These are phyloP conservation scores for Drosophila melanosoma DNA, from an alignment of 2,888 invertebrate species.

Conservation along the genomic window DNA sequence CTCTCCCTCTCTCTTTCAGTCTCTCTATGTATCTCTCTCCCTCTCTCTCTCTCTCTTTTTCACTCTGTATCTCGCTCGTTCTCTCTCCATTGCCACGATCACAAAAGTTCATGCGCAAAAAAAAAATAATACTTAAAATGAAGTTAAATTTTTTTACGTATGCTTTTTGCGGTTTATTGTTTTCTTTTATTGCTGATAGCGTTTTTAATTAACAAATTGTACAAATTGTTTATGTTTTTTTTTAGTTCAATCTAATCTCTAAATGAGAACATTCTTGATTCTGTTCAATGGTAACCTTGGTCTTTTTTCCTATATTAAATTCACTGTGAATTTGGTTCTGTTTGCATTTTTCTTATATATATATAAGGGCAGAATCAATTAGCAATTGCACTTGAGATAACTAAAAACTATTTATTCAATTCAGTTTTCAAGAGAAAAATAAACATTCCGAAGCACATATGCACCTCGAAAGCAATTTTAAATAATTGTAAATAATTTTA, in stretches of 20 bases:
- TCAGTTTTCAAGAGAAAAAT: not conserved
- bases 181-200: slow-evolving; percentile 23
- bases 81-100: slow-evolving; percentile 71
- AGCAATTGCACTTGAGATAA: slow-evolving; percentile 12
- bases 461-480: not conserved
- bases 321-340: not conserved
- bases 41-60: not conserved
- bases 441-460: not conserved
- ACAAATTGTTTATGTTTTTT: slow-evolving; percentile 7
- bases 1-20: not conserved
- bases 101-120: slow-evolving; percentile 60
- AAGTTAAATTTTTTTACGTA: slow-evolving; percentile 25
- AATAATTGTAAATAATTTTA: not conserved
- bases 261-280: slow-evolving; percentile 15
- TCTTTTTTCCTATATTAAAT: not conserved
- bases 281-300: slow-evolving; percentile 1
- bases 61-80: too few species aligned
- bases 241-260: slow-evolving; percentile 40
- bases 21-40: not conserved
- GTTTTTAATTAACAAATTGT: slow-evolving; percentile 43
- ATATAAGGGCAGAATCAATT: not conserved
- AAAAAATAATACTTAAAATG: slow-evolving; percentile 1
- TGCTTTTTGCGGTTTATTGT: slow-evolving; percentile 21
- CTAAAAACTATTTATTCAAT: not conserved
- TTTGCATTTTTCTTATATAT: not conserved